phyloP scores from a whole-genome alignment of 2,888 invertebrate genomes.

The Octonoba sinensis region DNA sequence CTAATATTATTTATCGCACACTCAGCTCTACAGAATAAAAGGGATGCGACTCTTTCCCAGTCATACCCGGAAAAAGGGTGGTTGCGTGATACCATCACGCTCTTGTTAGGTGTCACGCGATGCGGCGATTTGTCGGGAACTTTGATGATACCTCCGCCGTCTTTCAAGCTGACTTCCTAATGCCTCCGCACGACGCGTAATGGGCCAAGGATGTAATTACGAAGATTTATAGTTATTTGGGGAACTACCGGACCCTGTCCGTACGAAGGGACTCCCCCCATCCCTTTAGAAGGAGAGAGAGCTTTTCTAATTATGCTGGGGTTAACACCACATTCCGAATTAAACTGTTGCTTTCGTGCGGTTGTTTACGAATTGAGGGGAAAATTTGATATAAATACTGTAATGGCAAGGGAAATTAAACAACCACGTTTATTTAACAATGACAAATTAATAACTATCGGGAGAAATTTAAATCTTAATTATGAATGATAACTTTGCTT shows the following conservation, averaged over 20 bases:
- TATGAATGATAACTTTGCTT: too few species aligned
- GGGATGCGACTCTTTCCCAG: conserved; percentile 21
- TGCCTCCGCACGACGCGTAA: conserved; percentile 47
- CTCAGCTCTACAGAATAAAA: neutral
- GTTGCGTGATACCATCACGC: conserved; percentile 29
- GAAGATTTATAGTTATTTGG: conserved; percentile 63
- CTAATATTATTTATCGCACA: too few species aligned
- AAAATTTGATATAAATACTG: too few species aligned
- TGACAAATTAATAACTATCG: too few species aligned
- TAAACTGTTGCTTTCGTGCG: too few species aligned
- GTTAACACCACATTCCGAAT: too few species aligned
- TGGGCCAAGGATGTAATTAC: conserved; percentile 55
- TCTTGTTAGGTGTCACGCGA: conserved; percentile 51
- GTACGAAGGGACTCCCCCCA: neutral
- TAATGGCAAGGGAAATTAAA: too few species aligned
- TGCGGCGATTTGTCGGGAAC: conserved; percentile 55
- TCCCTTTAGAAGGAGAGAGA: neutral
- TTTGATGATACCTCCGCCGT: conserved; percentile 31
- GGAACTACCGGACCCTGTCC: conserved; percentile 41
- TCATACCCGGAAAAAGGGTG: conserved; percentile 3
- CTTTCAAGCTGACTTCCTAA: conserved; percentile 45
- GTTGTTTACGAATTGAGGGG: too few species aligned
- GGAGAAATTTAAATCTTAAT: too few species aligned
- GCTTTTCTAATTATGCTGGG: too few species aligned
- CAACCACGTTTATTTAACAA: too few species aligned